Conservation (phyloP, 2,888 invertebrate genomes). For the Syrista parreyssii region DNA sequence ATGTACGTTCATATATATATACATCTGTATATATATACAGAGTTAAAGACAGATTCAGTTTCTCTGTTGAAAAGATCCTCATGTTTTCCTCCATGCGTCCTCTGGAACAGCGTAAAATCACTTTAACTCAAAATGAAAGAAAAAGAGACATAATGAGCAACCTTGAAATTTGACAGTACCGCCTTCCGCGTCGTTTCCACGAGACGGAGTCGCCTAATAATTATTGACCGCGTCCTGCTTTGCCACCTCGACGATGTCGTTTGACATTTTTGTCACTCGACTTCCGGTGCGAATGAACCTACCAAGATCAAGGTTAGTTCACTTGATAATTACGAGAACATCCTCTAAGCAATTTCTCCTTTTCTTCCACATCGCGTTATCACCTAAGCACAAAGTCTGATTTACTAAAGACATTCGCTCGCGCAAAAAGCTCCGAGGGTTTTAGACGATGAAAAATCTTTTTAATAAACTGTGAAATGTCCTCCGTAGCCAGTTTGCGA, state of each 20-base stretch:
- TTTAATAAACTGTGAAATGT: slow-evolving; percentile 33
- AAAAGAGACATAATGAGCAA: background rate
- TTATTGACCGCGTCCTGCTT: background rate
- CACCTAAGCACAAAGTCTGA: background rate
- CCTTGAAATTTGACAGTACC: background rate
- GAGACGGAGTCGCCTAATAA: background rate
- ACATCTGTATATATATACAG: no score
- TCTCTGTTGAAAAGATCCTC: background rate
- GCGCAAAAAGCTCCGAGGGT: slow-evolving; percentile 15
- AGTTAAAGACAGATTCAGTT: no score
- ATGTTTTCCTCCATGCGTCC: background rate
- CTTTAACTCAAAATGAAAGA: background rate
- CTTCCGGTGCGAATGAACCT: background rate
- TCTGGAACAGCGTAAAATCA: background rate
- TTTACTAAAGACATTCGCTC: background rate
- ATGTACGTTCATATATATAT: no score
- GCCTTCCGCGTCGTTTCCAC: background rate
- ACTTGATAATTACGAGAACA: background rate
- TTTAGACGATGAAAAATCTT: slow-evolving; percentile 28
- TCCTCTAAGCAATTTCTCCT: background rate
- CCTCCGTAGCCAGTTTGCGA: slow-evolving; percentile 4
- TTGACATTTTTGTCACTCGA: background rate
- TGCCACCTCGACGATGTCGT: background rate
- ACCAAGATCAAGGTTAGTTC: background rate
- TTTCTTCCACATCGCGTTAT: background rate